Conservation (phyloP, 2,888 invertebrate genomes). For the Lepeophtheirus nordmannii region DNA sequence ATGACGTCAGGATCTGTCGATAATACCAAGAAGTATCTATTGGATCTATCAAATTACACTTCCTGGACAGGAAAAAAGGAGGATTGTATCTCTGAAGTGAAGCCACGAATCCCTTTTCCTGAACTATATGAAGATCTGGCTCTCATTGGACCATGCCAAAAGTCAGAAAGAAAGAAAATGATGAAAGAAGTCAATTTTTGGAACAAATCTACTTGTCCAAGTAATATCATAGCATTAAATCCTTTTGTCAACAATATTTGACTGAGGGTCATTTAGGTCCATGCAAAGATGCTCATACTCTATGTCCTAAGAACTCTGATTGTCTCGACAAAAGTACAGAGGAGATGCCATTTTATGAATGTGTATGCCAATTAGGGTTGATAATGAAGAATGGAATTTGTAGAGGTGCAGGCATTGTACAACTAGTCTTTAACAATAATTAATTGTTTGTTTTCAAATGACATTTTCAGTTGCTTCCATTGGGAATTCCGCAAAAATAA, state of each 20-base stretch:
- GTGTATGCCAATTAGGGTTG: constrained; percentile 10
- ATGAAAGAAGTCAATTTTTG: constrained; percentile 9
- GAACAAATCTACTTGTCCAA: constrained; percentile 2
- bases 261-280: not conserved
- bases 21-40: too few relatives aligned
- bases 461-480: too few relatives aligned
- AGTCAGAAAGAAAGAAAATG: not conserved
- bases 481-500: too few relatives aligned
- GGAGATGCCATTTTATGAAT: not conserved
- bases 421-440: not conserved
- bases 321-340: not conserved
- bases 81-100: not conserved
- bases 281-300: not conserved
- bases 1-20: too few relatives aligned
- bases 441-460: too few relatives aligned
- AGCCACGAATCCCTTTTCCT: not conserved
- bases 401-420: not conserved
- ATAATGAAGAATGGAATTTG: constrained; percentile 4
- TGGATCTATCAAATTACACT: too few relatives aligned
- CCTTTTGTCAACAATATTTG: not conserved
- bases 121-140: not conserved
- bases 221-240: not conserved
- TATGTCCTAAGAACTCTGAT: not conserved
- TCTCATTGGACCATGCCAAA: constrained; percentile 2
- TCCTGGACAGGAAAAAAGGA: too few relatives aligned